Percentiles rank a stretch among this genome's conserved stretches.
phyloP scores from a whole-genome alignment of 2,888 invertebrate species.

The Salticus scenicus region DNA sequence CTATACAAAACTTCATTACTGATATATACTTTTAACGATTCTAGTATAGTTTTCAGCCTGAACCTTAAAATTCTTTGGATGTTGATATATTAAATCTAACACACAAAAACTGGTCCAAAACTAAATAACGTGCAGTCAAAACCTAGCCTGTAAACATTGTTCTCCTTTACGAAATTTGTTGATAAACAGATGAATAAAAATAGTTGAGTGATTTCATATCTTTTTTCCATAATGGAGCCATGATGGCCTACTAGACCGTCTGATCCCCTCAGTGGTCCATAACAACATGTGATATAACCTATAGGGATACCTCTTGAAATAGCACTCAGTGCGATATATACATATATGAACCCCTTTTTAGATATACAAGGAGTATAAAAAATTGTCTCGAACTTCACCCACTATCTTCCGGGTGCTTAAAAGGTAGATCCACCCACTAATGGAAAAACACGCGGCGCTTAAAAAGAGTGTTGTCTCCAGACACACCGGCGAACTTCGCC shows the following conservation, averaged over 20 bases:
- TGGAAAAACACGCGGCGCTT: slow-evolving; percentile 22
- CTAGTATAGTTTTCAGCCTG: too few relatives aligned
- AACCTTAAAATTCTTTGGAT: too few relatives aligned
- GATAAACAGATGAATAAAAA: too few relatives aligned
- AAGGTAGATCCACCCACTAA: slow-evolving; percentile 30
- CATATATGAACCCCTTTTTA: not conserved
- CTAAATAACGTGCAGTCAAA: too few relatives aligned
- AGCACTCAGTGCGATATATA: not conserved
- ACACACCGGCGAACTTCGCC: slow-evolving; percentile 12
- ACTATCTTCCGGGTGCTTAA: slow-evolving; percentile 21
- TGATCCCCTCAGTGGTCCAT: not conserved
- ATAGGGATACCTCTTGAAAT: not conserved
- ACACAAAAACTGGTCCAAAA: too few relatives aligned
- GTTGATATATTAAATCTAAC: too few relatives aligned
- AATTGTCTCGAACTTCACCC: not conserved
- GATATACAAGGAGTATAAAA: not conserved
- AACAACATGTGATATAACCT: not conserved
- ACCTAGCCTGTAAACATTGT: too few relatives aligned
- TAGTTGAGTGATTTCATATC: too few relatives aligned
- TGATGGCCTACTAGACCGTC: not conserved
- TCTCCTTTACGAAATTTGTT: too few relatives aligned
- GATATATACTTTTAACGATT: too few relatives aligned
- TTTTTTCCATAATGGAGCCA: not conserved
- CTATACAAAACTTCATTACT: too few relatives aligned
- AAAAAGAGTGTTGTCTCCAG: slow-evolving; percentile 26